Evolutionary conservation across 2,113 vertebrate genomes (phyloP).

Genomic region (Callorhinus ursinus): DNA sequence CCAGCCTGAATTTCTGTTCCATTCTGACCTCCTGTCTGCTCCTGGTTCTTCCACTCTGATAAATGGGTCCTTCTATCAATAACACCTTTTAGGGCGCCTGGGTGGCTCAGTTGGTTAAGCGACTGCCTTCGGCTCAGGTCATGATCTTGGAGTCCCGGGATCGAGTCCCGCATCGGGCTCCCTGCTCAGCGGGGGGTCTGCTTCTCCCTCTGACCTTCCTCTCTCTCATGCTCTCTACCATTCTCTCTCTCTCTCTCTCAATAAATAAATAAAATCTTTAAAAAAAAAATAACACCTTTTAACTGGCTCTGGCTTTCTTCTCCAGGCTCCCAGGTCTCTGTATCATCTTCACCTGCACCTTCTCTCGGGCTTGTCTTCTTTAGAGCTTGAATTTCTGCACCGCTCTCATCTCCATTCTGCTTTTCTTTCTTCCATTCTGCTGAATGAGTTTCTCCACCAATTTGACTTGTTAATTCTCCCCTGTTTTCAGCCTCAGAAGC

Average conservation of each 20-base stretch:
- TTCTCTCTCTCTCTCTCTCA: too few species aligned
- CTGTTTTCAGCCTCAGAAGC: not conserved
- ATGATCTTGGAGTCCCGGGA: too few species aligned
- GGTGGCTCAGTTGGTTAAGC: too few species aligned
- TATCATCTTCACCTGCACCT: not conserved
- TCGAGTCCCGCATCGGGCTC: too few species aligned
- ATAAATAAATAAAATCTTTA: too few species aligned
- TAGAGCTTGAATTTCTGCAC: not conserved
- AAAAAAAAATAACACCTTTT: not conserved
- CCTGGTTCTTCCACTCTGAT: not conserved
- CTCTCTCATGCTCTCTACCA: too few species aligned
- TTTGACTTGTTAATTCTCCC: not conserved
- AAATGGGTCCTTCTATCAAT: not conserved
- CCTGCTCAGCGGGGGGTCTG: too few species aligned
- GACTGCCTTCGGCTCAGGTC: too few species aligned
- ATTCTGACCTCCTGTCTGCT: not conserved
- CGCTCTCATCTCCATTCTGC: not conserved
- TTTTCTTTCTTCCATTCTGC: not conserved
- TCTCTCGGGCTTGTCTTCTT: not conserved
- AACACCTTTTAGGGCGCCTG: not conserved
- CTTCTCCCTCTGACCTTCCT: too few species aligned
- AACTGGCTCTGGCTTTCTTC: not conserved
- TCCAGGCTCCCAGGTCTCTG: not conserved
- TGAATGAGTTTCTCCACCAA: not conserved
- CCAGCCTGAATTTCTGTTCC: not conserved